Conservation (phyloP, 2,888 invertebrate genomes). For the Lepetodrilus schrolli region DNA sequence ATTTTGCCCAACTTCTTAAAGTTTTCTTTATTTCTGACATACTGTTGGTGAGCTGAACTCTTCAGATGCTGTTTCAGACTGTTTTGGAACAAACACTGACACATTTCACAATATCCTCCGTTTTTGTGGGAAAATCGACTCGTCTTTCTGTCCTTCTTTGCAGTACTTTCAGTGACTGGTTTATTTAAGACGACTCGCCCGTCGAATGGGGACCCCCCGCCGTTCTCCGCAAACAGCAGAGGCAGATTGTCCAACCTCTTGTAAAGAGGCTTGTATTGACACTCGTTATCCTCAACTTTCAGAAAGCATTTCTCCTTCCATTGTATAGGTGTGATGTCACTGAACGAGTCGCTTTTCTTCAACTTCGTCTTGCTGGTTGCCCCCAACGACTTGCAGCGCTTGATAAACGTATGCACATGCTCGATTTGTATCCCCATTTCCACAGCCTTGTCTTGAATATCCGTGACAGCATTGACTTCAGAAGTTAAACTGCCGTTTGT, state of each 20-base stretch:
- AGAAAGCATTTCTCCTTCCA: constrained; percentile 31
- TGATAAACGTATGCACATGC: constrained; percentile 27
- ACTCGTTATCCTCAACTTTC: constrained; percentile 31
- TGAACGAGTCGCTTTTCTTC: neutral
- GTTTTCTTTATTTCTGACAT: constrained; percentile 32
- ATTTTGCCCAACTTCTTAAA: constrained; percentile 23
- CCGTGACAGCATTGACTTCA: neutral
- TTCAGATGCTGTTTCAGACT: constrained; percentile 26
- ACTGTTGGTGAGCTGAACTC: constrained; percentile 24
- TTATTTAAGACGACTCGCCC: constrained; percentile 15
- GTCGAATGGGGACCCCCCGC: constrained; percentile 31
- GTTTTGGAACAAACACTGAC: constrained; percentile 29
- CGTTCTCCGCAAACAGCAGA: constrained; percentile 25
- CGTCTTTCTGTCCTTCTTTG: constrained; percentile 6
- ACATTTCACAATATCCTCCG: constrained; percentile 36
- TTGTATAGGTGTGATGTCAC: constrained; percentile 14
- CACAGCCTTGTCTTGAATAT: constrained; percentile 27
- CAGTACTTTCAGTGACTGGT: constrained; percentile 5
- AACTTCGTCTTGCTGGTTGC: neutral
- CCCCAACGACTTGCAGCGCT: constrained; percentile 20
- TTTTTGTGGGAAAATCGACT: constrained; percentile 24
- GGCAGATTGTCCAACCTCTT: constrained; percentile 30
- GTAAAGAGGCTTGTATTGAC: constrained; percentile 30
- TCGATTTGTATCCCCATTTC: constrained; percentile 28
- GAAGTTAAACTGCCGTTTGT: constrained; percentile 10